Evolutionary conservation across 2,113 vertebrate genomes (phyloP).

Genomic region (Anarrhichthys ocellatus): DNA sequence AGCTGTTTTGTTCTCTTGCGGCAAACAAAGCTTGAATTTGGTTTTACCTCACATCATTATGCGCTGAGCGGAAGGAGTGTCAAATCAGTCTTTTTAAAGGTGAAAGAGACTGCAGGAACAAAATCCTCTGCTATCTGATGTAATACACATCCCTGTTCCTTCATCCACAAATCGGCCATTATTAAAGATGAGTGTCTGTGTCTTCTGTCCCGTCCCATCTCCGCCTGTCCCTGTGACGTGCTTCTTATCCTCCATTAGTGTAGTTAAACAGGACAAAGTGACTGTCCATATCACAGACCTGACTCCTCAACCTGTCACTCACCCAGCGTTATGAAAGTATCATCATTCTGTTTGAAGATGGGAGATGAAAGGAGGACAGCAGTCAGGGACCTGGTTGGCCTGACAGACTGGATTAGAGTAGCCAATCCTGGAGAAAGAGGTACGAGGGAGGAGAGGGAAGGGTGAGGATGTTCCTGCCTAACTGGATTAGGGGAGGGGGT

Average conservation of each 20-base stretch:
- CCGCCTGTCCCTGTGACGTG: slow-evolving; percentile 65
- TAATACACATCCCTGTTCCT: slow-evolving; percentile 46
- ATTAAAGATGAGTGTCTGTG: slow-evolving; percentile 60
- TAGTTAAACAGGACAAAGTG: slow-evolving; percentile 84
- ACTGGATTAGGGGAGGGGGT: slow-evolving; percentile 64
- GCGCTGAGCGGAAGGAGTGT: slow-evolving; percentile 1
- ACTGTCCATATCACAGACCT: slow-evolving; percentile 74
- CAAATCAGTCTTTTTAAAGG: slow-evolving; percentile 25
- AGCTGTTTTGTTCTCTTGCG: slow-evolving; percentile 7
- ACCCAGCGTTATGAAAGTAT: slow-evolving; percentile 79
- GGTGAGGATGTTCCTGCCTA: slow-evolving; percentile 71
- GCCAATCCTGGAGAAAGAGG: slow-evolving; percentile 28
- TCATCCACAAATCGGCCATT: slow-evolving; percentile 36
- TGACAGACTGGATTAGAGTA: slow-evolving; percentile 75
- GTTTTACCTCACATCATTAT: slow-evolving; percentile 23
- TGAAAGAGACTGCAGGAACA: slow-evolving; percentile 20
- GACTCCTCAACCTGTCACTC: slow-evolving; percentile 78
- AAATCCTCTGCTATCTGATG: slow-evolving; percentile 60
- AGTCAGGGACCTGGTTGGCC: slow-evolving; percentile 65
- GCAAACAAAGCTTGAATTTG: slow-evolving; percentile 8
- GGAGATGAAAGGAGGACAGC: slow-evolving; percentile 80
- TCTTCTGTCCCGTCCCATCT: slow-evolving; percentile 75
- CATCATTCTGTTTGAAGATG: slow-evolving; percentile 84
- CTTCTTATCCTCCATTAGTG: slow-evolving; percentile 81
- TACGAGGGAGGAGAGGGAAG: slow-evolving; percentile 28